phyloP scores from a whole-genome alignment of 2,888 invertebrate species.

The Tigriopus californicus region DNA sequence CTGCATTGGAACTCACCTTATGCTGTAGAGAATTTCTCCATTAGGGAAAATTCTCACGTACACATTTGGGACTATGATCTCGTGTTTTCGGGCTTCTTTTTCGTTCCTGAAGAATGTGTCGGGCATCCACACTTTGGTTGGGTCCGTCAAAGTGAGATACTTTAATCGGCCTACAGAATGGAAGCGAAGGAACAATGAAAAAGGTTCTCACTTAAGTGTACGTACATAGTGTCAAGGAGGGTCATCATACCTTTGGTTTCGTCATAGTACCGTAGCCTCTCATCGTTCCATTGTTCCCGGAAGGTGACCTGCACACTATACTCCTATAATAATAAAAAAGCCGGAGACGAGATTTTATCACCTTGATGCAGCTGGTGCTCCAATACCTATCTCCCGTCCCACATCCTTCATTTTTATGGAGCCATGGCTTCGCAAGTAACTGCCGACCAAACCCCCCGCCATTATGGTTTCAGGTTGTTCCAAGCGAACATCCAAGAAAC shows the following conservation, averaged over 20 bases:
- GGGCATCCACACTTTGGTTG: slow-evolving; percentile 93
- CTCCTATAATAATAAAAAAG: slow-evolving; percentile 48
- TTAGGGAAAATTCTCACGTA: slow-evolving; percentile 88
- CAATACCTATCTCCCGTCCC: too few relatives aligned
- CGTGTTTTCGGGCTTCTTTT: slow-evolving; percentile 41
- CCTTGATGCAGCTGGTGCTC: too few relatives aligned
- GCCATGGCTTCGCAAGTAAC: too few relatives aligned
- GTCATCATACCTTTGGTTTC: slow-evolving; percentile 7
- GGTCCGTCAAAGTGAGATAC: slow-evolving; percentile 79
- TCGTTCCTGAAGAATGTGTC: slow-evolving; percentile 66
- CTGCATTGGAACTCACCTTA: slow-evolving; percentile 42
- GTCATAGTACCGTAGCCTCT: slow-evolving; percentile 70
- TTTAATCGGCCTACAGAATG: slow-evolving; percentile 53
- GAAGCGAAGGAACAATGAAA: background rate
- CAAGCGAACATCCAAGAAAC: too few relatives aligned
- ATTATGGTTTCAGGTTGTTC: too few relatives aligned
- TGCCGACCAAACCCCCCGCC: too few relatives aligned
- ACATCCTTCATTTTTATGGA: too few relatives aligned
- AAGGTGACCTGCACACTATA: slow-evolving; percentile 94
- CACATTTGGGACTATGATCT: slow-evolving; percentile 93
- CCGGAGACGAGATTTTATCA: background rate
- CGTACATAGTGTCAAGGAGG: background rate
- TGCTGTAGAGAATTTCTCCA: slow-evolving; percentile 86
- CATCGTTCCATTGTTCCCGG: slow-evolving; percentile 91
- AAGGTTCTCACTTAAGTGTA: background rate